A percentile compares a stretch with the other conserved stretches of the same genome.
Conservation (phyloP, 2,797 vertebrate species). For the Hapalemur alaotrensis region DNA sequence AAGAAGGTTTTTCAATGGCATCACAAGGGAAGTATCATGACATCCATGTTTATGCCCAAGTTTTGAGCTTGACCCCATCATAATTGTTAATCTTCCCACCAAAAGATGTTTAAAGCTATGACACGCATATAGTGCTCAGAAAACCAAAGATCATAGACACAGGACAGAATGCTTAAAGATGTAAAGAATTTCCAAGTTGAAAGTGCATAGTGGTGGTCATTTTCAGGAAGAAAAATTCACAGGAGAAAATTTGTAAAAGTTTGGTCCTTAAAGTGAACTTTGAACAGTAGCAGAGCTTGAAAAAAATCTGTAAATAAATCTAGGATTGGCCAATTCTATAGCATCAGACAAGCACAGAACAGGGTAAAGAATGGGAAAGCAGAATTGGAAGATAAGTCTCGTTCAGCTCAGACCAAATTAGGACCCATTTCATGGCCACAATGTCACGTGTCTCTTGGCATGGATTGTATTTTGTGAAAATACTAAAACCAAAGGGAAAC, state of each 20-base stretch:
- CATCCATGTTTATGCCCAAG: not conserved
- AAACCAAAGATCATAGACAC: not conserved
- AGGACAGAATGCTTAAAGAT: not conserved
- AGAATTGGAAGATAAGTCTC: not conserved
- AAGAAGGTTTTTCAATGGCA: not conserved
- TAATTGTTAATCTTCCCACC: not conserved
- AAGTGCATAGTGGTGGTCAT: not conserved
- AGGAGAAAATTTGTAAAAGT: not conserved
- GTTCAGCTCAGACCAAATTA: not conserved
- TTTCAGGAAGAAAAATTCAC: not conserved
- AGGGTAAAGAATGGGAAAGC: not conserved
- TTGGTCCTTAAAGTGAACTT: not conserved
- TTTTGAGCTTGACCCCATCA: not conserved
- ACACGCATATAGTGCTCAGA: not conserved
- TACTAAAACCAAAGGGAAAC: conserved; percentile 12
- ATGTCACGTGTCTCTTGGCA: not conserved
- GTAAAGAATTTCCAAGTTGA: not conserved
- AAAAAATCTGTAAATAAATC: conserved; percentile 34
- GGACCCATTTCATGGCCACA: not conserved
- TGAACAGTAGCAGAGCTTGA: not conserved
- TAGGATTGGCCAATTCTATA: not conserved
- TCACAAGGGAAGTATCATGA: not conserved
- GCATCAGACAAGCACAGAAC: not conserved
- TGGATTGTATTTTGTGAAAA: not conserved
- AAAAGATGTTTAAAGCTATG: not conserved